Evolutionary conservation across 2,797 vertebrate genomes (phyloP).

Genomic region (Austrolebias charrua): DNA sequence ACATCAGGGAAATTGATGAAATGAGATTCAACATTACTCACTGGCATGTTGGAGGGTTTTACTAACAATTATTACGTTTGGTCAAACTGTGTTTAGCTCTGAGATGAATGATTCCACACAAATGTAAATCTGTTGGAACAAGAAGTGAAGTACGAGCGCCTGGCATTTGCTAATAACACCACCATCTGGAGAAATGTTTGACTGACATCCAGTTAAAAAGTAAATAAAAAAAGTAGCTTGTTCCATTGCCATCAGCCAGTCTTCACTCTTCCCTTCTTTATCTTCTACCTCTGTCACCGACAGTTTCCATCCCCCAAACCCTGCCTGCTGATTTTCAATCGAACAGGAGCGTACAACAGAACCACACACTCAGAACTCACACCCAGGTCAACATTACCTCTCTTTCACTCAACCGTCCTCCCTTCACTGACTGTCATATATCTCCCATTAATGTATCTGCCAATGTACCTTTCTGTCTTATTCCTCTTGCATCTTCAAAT

Average conservation of each 20-base stretch:
- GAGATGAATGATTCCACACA: not conserved
- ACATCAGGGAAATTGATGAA: too few species aligned
- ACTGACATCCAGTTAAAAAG: not conserved
- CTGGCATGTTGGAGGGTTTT: too few species aligned
- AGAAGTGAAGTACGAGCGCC: not conserved
- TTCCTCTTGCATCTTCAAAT: slow-evolving; percentile 51
- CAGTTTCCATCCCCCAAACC: slow-evolving; percentile 21
- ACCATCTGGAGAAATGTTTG: not conserved
- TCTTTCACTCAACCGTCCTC: slow-evolving; percentile 62
- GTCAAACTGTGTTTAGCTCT: not conserved
- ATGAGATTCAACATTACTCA: too few species aligned
- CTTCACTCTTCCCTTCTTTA: slow-evolving; percentile 32
- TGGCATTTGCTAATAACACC: not conserved
- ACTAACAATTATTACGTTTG: not conserved
- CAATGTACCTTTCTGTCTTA: slow-evolving; percentile 35
- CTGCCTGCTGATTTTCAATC: slow-evolving; percentile 70
- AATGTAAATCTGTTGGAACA: not conserved
- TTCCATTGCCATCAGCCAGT: not conserved
- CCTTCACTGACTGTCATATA: slow-evolving; percentile 45
- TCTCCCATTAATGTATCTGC: slow-evolving; percentile 53
- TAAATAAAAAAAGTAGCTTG: slow-evolving; percentile 6
- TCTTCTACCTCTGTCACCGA: slow-evolving; percentile 33
- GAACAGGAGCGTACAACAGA: slow-evolving; percentile 61
- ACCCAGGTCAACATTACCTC: slow-evolving; percentile 68
- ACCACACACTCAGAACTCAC: slow-evolving; percentile 67